A percentile compares a stretch with the other conserved stretches of the same genome.
Conservation (phyloP, 2,888 invertebrate genomes). For the Patella caerulea region DNA sequence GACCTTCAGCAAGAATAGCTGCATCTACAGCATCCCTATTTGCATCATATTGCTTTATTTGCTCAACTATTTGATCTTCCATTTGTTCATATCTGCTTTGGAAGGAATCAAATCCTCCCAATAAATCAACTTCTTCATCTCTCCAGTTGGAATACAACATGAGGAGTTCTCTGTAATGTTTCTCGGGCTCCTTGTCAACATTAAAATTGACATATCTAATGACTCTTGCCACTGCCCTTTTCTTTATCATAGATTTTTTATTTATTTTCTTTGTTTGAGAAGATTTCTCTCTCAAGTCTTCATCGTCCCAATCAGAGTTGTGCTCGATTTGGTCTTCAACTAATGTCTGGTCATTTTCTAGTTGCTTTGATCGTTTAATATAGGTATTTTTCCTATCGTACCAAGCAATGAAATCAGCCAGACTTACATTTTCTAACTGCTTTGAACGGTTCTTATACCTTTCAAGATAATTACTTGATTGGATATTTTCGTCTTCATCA, state of each 20-base stretch:
- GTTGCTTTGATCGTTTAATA: neutral
- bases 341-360: neutral
- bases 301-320: conserved; percentile 22
- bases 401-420: conserved; percentile 38
- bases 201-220: conserved; percentile 42
- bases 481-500: conserved; percentile 26
- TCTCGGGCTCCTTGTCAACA: conserved; percentile 40
- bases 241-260: conserved; percentile 16
- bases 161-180: conserved; percentile 52
- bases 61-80: conserved; percentile 19
- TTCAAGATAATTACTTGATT: conserved; percentile 31
- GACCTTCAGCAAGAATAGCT: conserved; percentile 26
- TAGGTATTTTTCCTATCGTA: conserved; percentile 21
- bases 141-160: conserved; percentile 53
- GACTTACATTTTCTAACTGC: conserved; percentile 22
- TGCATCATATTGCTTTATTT: conserved; percentile 30
- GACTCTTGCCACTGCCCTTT: conserved; percentile 19
- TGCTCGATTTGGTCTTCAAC: no score
- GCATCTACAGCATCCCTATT: conserved; percentile 29
- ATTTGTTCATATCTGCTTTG: neutral
- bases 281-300: conserved; percentile 13
- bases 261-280: conserved; percentile 28
- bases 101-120: neutral
- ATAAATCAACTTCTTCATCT: conserved; percentile 44
- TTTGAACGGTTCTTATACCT: conserved; percentile 39